Conservation (phyloP, 1,140 invertebrate genomes). For the Odontomachus brunneus region DNA sequence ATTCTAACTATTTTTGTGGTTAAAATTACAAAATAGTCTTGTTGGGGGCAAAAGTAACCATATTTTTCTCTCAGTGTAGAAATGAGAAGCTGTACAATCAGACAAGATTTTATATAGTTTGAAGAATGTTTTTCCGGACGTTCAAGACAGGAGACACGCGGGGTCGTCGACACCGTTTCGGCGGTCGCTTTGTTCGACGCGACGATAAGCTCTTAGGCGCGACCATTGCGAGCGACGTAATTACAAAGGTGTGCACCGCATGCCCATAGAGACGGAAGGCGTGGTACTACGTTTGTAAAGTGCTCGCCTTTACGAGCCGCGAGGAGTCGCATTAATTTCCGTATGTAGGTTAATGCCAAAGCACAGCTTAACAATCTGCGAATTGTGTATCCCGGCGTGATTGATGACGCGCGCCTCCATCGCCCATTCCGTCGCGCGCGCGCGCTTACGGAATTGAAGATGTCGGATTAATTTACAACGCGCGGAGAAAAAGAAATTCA, state of each 20-base stretch:
- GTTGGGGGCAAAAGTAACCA: no score
- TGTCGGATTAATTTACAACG: conserved; percentile 53
- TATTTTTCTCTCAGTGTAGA: no score
- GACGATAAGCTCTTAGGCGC: conserved; percentile 57
- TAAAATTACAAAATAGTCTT: no score
- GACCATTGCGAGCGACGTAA: conserved; percentile 65
- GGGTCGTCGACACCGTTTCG: conserved; percentile 33
- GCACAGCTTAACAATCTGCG: conserved; percentile 75
- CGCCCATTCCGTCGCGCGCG: conserved; percentile 64
- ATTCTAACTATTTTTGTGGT: no score
- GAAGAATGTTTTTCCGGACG: neutral
- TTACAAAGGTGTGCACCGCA: conserved; percentile 60
- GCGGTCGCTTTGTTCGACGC: conserved; percentile 20
- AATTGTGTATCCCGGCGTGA: conserved; percentile 71
- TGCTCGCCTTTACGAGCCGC: conserved; percentile 31
- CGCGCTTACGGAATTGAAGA: conserved; percentile 59
- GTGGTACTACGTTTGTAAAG: conserved; percentile 65
- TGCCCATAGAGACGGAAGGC: conserved; percentile 60
- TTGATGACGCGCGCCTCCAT: conserved; percentile 77
- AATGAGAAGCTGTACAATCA: no score
- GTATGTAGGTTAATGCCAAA: conserved; percentile 81
- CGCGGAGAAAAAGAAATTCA: conserved; percentile 18
- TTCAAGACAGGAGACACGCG: neutral
- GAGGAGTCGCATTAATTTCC: conserved; percentile 62
- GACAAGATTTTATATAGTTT: neutral